Evolutionary conservation across 2,113 vertebrate species (phyloP).

Genomic region (Hemicordylus capensis): DNA sequence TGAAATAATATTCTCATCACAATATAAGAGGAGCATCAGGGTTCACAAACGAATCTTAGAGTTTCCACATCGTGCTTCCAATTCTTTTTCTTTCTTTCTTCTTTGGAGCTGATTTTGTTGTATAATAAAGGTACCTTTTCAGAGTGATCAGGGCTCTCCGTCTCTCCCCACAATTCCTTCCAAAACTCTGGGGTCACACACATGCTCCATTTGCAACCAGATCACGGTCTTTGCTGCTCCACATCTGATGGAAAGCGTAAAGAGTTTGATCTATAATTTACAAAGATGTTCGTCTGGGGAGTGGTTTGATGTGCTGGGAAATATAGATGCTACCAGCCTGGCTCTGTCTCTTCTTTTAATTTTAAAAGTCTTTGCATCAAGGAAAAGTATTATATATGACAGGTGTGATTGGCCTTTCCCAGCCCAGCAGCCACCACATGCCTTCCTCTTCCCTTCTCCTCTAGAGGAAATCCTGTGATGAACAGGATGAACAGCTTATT

Average conservation of each 20-base stretch:
- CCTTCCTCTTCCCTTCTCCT: not conserved
- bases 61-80: not conserved
- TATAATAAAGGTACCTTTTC: not conserved
- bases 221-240: not conserved
- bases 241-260: constrained; percentile 3
- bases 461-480: constrained; percentile 13
- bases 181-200: constrained; percentile 5
- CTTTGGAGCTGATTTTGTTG: accelerated
- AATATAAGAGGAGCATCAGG: not conserved
- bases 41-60: not conserved
- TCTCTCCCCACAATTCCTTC: not conserved
- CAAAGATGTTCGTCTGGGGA: constrained; percentile 30
- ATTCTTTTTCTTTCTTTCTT: not conserved
- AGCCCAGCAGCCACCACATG: not conserved
- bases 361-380: constrained; percentile 32
- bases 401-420: not conserved
- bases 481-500: not conserved
- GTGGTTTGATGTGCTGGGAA: not conserved
- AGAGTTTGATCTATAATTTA: constrained; percentile 54
- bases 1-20: constrained; percentile 1
- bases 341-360: constrained; percentile 23
- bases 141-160: accelerated
- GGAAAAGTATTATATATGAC: not conserved
- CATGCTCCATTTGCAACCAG: constrained; percentile 18
- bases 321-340: not conserved